phyloP scores from a whole-genome alignment of 1,140 invertebrate species.

The Eriosoma lanigerum region DNA sequence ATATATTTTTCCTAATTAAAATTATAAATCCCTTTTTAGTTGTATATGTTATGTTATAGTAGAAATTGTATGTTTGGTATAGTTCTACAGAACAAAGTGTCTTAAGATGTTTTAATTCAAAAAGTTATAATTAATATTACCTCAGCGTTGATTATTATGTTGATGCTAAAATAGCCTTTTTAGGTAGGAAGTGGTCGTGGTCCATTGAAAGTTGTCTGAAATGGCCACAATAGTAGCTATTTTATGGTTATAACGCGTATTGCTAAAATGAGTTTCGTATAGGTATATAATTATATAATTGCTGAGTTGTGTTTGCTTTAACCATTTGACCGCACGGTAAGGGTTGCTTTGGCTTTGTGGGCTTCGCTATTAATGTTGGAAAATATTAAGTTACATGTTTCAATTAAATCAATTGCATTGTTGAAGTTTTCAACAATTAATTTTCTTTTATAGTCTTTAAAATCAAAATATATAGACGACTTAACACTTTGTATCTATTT shows the following conservation, averaged over 20 bases:
- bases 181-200: not conserved
- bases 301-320: conserved; percentile 15
- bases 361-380: conserved; percentile 1
- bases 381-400: not conserved
- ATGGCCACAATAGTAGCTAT: not conserved
- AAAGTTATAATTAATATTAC: too few species aligned
- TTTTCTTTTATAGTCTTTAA: not conserved
- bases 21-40: too few species aligned
- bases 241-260: conserved; percentile 4
- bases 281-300: conserved; percentile 35
- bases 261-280: not conserved
- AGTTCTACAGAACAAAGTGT: too few species aligned
- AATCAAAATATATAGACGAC: not conserved
- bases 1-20: too few species aligned
- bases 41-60: too few species aligned
- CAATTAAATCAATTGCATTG: conserved; percentile 24
- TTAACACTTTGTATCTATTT: too few species aligned
- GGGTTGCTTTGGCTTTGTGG: not conserved
- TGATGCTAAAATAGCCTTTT: not conserved
- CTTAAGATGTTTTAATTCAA: too few species aligned
- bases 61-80: too few species aligned
- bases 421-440: conserved; percentile 37
- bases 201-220: conserved; percentile 1
- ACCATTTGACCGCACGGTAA: conserved; percentile 18
- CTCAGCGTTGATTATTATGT: too few species aligned